Base-by-base conservation (phyloP, 2,888 invertebrate genomes). In the Proisotoma minuta region DNA sequence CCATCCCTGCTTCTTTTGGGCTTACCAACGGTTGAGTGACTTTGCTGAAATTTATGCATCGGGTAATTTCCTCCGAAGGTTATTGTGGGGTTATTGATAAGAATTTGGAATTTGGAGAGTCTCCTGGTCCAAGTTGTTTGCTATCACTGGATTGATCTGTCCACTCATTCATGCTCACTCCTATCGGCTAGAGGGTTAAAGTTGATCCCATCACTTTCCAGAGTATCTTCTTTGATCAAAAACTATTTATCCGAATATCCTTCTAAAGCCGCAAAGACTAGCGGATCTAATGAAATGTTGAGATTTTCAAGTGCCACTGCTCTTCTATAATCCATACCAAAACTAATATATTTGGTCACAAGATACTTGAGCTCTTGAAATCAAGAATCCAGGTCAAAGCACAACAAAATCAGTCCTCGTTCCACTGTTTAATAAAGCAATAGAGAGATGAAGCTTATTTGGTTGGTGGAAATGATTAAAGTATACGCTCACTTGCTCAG, bases 271-370 rank as follows among this genome's bases (percentile, higher is more conserved):
- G 18, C n/a, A 26, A 62, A 58, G 59, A 57, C 61, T 61, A 58
- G 60, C 60, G 63, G 63, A 63, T 62, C 64, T 69, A 65, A 68
- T 66, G 68, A 66, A 69, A 66, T 62, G 61, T 65, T 62, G 53
- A 27, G 58, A 23, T 18, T 43, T 43, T 43, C 43, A 4, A 43
- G 43, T 47, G 12, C 26, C 34, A n/a, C 15, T 34, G 34, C 34
- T 34, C 15, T 34, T 8, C 34, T 34, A 15, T 15, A 34, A 34
- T 10, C 34, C 34, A 34, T 8, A 10, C 34, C n/a, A n/a, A n/a
- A n/a, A n/a, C n/a, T n/a, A n/a, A n/a, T n/a, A n/a, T n/a, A n/a
- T n/a, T n/a, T n/a, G n/a, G n/a, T n/a, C n/a, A n/a, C n/a, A n/a
- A n/a, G n/a, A n/a, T n/a, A n/a, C n/a, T n/a, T n/a, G n/a, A n/a